Base-by-base conservation (phyloP, 1,140 invertebrate species). In the Macrocentrus cingulum region DNA sequence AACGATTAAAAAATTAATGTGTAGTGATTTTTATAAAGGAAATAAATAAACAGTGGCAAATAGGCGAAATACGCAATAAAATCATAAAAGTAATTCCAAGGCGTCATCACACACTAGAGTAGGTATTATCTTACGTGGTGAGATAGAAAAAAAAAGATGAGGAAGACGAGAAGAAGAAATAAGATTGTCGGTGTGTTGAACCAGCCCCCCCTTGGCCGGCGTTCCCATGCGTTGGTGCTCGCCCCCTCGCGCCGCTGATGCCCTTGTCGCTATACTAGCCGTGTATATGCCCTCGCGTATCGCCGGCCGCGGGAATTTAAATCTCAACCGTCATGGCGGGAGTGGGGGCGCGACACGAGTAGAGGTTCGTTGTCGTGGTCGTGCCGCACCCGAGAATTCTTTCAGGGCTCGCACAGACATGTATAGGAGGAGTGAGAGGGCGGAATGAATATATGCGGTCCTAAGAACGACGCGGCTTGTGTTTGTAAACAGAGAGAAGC, bases 321-420 rank as follows among this genome's bases (percentile, higher is more conserved):
- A 74, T 75, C 73, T 72, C 71, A 75, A 75, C 73, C 64, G 73
- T 75, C 73, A 61, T 58, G 56, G 54, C 56, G 59, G 56, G 66
- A 61, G 66, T 61, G 64, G 57, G 60, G 39, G 57, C 42, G 23
- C 25, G 32, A 46, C 15, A 45, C 53, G 48, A 50, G 20, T 32
- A 55, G 46, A 44, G n/a, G 42, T 32, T 34, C 45, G 19, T 22
- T 25, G 16, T 25, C 0, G 44, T 36, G 23, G n/a, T 22, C 37
- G 19, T 2, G n/a, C 13, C 18, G 9, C 25, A 19, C 8, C 19
- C 45, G 29, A 20, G 15, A 48, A 41, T 36, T 37, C 51, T 7
- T 39, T 15, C 20, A 9, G 32, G 18, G 9, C 45, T 18, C 13
- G 11, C 36, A 39, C 13, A n/a, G n/a, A 15, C 11, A 39, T 15